These are phyloP conservation scores for Prolemur simus DNA, from an alignment of 2,113 vertebrate genomes.

Conservation along the genomic window DNA sequence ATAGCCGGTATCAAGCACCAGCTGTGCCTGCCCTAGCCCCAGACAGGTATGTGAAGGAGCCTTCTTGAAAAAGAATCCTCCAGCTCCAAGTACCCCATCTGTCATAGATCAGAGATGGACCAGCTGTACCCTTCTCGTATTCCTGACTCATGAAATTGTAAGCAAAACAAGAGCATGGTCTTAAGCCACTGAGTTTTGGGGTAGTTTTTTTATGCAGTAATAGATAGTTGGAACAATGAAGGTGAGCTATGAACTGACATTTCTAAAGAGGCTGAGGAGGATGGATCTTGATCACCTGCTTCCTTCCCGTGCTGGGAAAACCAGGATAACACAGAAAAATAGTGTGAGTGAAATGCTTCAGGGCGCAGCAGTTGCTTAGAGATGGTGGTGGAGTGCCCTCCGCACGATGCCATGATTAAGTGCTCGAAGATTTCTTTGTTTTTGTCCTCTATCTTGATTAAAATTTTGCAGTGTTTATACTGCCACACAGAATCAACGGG, in stretches of 20 bases:
- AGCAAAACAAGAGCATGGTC: not conserved
- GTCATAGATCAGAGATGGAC: not conserved
- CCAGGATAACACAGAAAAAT: not conserved
- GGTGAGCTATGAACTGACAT: not conserved
- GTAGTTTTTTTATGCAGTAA: not conserved
- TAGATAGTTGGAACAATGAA: not conserved
- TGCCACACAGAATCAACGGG: not conserved
- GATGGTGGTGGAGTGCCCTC: not conserved
- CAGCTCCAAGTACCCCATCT: too few species aligned
- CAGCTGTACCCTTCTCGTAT: not conserved
- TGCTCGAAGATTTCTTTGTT: not conserved
- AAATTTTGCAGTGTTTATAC: not conserved
- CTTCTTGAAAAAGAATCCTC: not conserved
- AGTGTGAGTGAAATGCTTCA: not conserved
- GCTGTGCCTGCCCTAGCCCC: not conserved
- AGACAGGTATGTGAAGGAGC: not conserved
- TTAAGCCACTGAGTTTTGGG: not conserved
- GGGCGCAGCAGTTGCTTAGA: not conserved
- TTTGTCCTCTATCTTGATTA: slow-evolving; percentile 26
- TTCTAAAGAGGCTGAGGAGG: not conserved
- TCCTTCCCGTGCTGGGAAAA: not conserved
- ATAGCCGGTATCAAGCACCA: not conserved
- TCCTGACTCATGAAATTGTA: not conserved
- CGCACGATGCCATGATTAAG: not conserved
- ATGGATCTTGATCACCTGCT: not conserved